phyloP scores from a whole-genome alignment of 2,797 vertebrate genomes.

The Trachops cirrhosus region DNA sequence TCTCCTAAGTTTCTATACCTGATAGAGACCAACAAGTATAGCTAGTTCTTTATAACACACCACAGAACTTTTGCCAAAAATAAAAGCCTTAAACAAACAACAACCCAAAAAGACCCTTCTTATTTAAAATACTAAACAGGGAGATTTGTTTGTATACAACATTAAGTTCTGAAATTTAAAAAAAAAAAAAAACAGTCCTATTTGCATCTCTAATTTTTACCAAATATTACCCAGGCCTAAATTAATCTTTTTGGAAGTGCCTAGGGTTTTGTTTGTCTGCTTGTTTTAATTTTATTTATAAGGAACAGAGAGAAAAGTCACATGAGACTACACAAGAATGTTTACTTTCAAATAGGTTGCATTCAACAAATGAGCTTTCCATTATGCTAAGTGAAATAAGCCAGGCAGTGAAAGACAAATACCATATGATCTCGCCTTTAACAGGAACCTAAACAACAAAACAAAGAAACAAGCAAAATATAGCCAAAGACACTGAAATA shows the following conservation, averaged over 20 bases:
- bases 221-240: conserved; percentile 37
- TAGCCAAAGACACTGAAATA: too few relatives aligned
- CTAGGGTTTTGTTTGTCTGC: conserved; percentile 18
- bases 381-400: too few relatives aligned
- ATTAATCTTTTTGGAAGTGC: conserved; percentile 37
- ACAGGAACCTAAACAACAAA: too few relatives aligned
- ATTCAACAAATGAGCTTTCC: conserved; percentile 46
- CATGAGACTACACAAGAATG: conserved; percentile 30
- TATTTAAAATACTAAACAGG: neutral
- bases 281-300: conserved; percentile 37
- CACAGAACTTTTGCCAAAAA: neutral
- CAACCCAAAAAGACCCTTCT: conserved; percentile 8
- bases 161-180: conserved; percentile 13
- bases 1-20: neutral
- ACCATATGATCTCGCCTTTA: too few relatives aligned
- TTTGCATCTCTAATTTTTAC: conserved; percentile 11
- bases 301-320: conserved; percentile 7
- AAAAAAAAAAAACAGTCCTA: neutral
- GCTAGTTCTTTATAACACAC: neutral
- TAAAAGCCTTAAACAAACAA: conserved; percentile 10
- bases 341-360: conserved; percentile 46
- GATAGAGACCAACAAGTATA: neutral
- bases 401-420: too few relatives aligned
- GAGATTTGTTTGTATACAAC: neutral
- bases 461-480: too few relatives aligned